A percentile compares a stretch with the other conserved stretches of the same genome.
These are phyloP conservation scores for Meta bourneti DNA, from an alignment of 2,888 invertebrate genomes.

Conservation along the genomic window DNA sequence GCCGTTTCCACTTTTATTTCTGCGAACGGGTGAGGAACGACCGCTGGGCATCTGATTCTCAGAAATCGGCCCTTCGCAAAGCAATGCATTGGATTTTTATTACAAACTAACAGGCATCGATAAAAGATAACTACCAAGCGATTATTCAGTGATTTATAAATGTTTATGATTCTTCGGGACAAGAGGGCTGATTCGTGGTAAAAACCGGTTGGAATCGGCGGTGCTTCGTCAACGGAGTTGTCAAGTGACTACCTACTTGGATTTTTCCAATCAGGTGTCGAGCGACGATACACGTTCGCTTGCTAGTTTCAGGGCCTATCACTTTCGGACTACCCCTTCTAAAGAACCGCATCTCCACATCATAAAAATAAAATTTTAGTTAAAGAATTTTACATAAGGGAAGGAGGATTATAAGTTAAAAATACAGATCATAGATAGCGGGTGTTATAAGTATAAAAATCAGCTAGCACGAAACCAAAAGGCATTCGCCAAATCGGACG, in stretches of 20 bases:
- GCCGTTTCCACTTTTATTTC: no score
- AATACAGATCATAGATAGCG: no score
- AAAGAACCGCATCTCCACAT: not conserved
- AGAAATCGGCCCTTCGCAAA: no score
- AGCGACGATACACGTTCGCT: not conserved
- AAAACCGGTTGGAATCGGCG: not conserved
- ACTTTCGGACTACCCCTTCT: not conserved
- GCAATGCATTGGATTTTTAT: not conserved
- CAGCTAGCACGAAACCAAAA: no score
- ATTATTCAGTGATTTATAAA: conserved; percentile 1
- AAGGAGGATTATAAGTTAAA: no score
- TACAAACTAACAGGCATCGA: not conserved
- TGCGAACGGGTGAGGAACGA: no score
- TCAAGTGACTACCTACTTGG: not conserved
- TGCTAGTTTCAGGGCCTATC: not conserved
- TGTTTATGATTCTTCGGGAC: not conserved
- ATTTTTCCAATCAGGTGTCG: not conserved
- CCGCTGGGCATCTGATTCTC: no score
- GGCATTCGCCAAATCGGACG: no score
- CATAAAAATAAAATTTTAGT: no score
- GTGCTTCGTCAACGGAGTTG: not conserved
- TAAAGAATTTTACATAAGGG: no score
- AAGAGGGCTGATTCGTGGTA: not conserved
- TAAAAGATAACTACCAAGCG: not conserved
- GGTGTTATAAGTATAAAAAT: no score